Percentiles rank a stretch among this genome's conserved stretches.
Conservation (phyloP, 2,888 invertebrate genomes). For the Malthinus flaveolus region DNA sequence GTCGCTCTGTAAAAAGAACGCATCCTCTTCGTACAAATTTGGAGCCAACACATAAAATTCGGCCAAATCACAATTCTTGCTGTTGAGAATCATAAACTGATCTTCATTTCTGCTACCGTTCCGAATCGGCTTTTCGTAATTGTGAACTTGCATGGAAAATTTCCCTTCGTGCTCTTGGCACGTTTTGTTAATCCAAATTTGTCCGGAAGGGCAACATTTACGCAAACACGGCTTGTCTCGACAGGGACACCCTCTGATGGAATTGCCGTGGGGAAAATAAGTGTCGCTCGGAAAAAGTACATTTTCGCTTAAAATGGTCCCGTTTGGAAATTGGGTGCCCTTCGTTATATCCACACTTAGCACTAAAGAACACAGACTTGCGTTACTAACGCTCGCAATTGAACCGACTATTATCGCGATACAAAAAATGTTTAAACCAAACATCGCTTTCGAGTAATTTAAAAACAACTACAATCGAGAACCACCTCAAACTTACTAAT, state of each 20-base stretch:
- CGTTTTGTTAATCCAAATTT: not conserved
- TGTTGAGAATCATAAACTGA: constrained; percentile 18
- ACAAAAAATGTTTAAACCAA: not conserved
- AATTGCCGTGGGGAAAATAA: not conserved
- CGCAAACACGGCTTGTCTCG: constrained; percentile 7
- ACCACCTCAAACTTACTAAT: not conserved
- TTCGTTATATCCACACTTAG: constrained; percentile 26
- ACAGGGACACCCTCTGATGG: constrained; percentile 10
- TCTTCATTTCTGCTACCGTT: not conserved
- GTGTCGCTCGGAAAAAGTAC: constrained; percentile 8
- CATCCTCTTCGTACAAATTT: not conserved
- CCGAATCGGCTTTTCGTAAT: not conserved
- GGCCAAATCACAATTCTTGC: not conserved
- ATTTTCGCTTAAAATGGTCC: constrained; percentile 19
- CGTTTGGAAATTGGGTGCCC: constrained; percentile 11
- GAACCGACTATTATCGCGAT: not conserved
- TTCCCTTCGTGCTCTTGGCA: not conserved
- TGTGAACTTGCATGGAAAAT: not conserved
- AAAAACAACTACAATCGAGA: not conserved
- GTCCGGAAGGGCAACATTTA: constrained; percentile 15
- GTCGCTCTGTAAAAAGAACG: constrained; percentile 3
- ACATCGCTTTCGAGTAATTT: not conserved
- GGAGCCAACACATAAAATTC: not conserved
- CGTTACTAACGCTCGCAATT: too few relatives aligned
- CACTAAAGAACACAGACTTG: not conserved